Conservation (phyloP, 2,113 vertebrate species). For the Ascaphus truei region DNA sequence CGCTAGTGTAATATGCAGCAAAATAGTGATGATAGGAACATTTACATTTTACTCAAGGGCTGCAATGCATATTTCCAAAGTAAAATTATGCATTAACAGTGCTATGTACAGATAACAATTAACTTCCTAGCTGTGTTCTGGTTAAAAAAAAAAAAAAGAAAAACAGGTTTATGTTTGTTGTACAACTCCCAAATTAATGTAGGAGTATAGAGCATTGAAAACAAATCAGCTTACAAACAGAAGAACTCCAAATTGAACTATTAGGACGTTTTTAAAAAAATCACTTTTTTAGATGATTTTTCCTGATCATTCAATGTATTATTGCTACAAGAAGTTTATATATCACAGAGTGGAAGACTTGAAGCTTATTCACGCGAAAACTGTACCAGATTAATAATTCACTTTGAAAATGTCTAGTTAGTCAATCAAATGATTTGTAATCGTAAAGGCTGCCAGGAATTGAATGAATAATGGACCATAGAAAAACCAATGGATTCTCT, state of each 20-base stretch:
- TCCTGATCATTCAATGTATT: conserved; percentile 65
- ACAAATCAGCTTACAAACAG: conserved; percentile 46
- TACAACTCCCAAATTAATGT: conserved; percentile 38
- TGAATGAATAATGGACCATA: conserved; percentile 88
- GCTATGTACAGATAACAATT: too few relatives aligned
- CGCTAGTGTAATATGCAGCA: too few relatives aligned
- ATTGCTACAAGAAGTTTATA: conserved; percentile 62
- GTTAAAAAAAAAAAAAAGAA: too few relatives aligned
- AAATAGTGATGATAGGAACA: too few relatives aligned
- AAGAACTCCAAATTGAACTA: conserved; percentile 47
- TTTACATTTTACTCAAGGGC: too few relatives aligned
- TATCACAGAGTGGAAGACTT: conserved; percentile 63
- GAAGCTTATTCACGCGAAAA: conserved; percentile 64
- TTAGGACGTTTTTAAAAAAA: conserved; percentile 60
- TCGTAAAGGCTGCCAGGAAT: conserved; percentile 91
- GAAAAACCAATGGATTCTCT: conserved; percentile 84
- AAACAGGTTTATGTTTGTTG: too few relatives aligned
- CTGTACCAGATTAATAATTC: conserved; percentile 83
- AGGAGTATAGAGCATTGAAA: conserved; percentile 45
- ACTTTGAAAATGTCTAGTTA: conserved; percentile 87
- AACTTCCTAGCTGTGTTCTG: too few relatives aligned
- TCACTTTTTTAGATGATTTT: conserved; percentile 63
- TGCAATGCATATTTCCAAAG: too few relatives aligned
- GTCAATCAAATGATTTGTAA: conserved; percentile 98
- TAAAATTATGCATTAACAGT: too few relatives aligned